A percentile compares a stretch with the other conserved stretches of the same genome.
Evolutionary conservation across 2,113 vertebrate species (phyloP).

Genomic region (Rhabdornis inornatus): DNA sequence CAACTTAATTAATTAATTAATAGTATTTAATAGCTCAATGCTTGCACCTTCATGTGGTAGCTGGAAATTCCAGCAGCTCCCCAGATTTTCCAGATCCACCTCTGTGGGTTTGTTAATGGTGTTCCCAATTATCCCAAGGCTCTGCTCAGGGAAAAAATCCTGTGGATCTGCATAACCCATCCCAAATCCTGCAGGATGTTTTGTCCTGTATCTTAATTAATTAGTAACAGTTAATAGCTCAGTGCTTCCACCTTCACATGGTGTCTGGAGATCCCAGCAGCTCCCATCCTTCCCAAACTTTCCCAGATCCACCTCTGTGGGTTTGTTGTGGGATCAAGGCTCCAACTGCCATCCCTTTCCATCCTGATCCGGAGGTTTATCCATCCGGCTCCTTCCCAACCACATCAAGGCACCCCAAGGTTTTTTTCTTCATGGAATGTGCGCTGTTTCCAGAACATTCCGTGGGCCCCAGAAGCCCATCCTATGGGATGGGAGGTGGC

Average conservation of each 20-base stretch:
- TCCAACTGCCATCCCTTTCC: neutral
- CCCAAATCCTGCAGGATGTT: neutral
- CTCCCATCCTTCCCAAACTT: neutral
- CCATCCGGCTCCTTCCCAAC: neutral
- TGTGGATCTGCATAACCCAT: neutral
- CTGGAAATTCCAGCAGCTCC: neutral
- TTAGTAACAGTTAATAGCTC: neutral
- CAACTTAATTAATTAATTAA: neutral
- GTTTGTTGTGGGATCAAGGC: neutral
- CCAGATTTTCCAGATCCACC: too few relatives aligned
- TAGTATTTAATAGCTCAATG: rapidly evolving
- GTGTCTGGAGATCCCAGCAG: neutral
- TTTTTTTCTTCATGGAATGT: neutral
- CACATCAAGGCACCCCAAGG: rapidly evolving
- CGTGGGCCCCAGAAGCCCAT: neutral
- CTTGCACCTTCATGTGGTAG: too few relatives aligned
- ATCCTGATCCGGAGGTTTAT: neutral
- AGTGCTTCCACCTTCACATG: neutral
- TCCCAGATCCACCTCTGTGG: neutral
- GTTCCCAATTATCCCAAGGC: too few relatives aligned
- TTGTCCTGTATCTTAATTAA: neutral
- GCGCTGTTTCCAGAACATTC: rapidly evolving
- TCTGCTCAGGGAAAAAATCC: neutral
- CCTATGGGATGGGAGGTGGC: rapidly evolving
- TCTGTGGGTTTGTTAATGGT: too few relatives aligned